Base-by-base conservation (phyloP, 2,888 invertebrate species). In the Caenorhabditis plicata region DNA sequence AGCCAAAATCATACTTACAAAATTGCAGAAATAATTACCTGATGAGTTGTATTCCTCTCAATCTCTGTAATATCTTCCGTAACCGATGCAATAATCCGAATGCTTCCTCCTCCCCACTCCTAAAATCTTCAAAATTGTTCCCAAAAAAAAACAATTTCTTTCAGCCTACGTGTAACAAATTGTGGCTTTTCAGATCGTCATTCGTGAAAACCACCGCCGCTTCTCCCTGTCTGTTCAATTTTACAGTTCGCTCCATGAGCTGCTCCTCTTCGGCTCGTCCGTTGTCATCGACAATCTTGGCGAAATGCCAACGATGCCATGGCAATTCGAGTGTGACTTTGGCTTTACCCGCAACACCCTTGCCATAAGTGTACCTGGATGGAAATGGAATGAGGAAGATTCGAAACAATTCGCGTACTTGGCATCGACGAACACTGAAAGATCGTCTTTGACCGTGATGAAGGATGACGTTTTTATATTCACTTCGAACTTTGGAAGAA, bases 401-500 rank as follows among this genome's bases (percentile, higher is more conserved):
- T 23, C 19, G 11, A 25, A 27, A 8, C 23, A 29, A 50, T 26
- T 13, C n/a, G 75, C 82, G 85, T 85, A 92, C 90, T 88, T 89
- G 17, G 93, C 89, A 46, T 88, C 87, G 3, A 95, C 86, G 20
- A 89, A 88, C 22, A 89, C 89, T 19, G 86, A 86, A 41, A 94
- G 86, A 61, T 88, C 87, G 38, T 91, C 90, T 65, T 87, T 87
- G 80, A 90, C 89, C 1, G 91, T 88, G 5, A 88, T 87, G 82
- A 91, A 90, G 47, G 88, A 87, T 0, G 90, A 89, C 27, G 91
- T 86, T 66, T 89, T 87, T 58, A 95, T 87, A 26, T 87, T 87
- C 55, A 95, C 90, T 79, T 92, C 88, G 82, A 93, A 96, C 81
- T 93, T 93, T 0, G 96, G 96, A 68, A 92, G 83, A 49, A 95